Percentiles rank a stretch among this genome's conserved stretches.
These are phyloP conservation scores for Frankliniella intonsa DNA, from an alignment of 2,888 invertebrate species.

Conservation along the genomic window DNA sequence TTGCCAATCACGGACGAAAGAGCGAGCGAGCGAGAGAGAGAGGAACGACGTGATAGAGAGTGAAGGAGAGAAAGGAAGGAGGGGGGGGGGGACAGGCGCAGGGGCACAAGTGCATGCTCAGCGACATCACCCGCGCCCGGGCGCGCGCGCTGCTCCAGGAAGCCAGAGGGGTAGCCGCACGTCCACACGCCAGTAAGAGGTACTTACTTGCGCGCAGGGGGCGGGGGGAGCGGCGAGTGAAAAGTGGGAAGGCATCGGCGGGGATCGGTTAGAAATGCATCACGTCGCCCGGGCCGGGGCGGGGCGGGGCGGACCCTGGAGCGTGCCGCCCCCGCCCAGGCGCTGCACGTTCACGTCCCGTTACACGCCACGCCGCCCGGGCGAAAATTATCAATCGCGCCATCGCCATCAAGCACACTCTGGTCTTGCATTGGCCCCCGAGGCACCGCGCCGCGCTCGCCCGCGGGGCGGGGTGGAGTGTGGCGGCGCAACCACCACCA, in stretches of 20 bases:
- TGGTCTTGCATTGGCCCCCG: background rate
- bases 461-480: background rate
- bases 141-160: too few species aligned
- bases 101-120: background rate
- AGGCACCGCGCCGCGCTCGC: background rate
- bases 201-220: background rate
- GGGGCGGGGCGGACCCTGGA: too few species aligned
- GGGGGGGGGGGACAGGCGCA: background rate
- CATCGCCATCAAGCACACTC: background rate
- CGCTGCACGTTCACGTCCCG: background rate
- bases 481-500: too few species aligned
- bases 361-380: background rate
- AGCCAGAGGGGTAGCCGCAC: background rate
- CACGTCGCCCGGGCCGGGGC: background rate
- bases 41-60: background rate
- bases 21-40: background rate
- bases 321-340: too few species aligned
- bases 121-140: background rate
- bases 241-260: background rate
- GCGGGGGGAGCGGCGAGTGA: background rate
- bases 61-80: background rate
- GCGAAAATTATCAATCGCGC: background rate
- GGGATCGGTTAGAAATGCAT: slow-evolving; percentile 7
- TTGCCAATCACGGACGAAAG: background rate
- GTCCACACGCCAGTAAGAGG: background rate